phyloP scores from a whole-genome alignment of 35 echinoderm and acorn worm genomes.

The Eucidaris tribuloides region DNA sequence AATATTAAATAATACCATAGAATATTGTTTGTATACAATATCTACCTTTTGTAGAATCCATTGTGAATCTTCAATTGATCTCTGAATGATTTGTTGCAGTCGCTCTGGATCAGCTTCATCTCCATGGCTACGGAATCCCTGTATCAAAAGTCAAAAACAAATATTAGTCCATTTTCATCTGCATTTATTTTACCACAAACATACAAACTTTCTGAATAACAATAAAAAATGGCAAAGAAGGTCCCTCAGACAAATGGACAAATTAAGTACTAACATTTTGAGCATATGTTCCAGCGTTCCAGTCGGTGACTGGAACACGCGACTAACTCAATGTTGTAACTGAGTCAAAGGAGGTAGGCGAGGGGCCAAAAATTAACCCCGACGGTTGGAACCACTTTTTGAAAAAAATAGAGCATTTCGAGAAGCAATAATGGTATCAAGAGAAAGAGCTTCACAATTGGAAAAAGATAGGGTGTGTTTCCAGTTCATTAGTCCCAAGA shows the following conservation, averaged over 20 bases:
- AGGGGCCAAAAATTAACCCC: too few relatives aligned
- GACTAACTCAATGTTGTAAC: background rate
- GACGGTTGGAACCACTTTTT: too few relatives aligned
- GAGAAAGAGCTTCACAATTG: too few relatives aligned
- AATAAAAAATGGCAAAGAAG: background rate
- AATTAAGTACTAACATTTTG: background rate
- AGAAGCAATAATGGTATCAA: too few relatives aligned
- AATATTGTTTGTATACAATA: background rate
- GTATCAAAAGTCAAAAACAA: background rate
- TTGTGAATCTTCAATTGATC: constrained; percentile 37
- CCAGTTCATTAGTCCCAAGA: too few relatives aligned
- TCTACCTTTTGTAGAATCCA: constrained; percentile 54
- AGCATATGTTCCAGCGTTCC: background rate
- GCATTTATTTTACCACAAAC: background rate
- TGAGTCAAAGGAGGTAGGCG: too few relatives aligned
- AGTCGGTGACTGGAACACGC: background rate
- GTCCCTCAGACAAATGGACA: background rate
- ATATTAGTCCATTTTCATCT: background rate
- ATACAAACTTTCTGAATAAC: background rate
- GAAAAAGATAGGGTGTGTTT: too few relatives aligned
- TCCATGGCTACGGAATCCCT: constrained; percentile 51
- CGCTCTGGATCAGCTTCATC: constrained; percentile 59
- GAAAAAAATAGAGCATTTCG: too few relatives aligned
- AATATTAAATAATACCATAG: too few relatives aligned
- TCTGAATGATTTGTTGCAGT: constrained; percentile 36